Evolutionary conservation across 2,113 vertebrate genomes (phyloP), one percentile per base, ranked within the genome.

Genomic region (Gavia stellata): DNA sequence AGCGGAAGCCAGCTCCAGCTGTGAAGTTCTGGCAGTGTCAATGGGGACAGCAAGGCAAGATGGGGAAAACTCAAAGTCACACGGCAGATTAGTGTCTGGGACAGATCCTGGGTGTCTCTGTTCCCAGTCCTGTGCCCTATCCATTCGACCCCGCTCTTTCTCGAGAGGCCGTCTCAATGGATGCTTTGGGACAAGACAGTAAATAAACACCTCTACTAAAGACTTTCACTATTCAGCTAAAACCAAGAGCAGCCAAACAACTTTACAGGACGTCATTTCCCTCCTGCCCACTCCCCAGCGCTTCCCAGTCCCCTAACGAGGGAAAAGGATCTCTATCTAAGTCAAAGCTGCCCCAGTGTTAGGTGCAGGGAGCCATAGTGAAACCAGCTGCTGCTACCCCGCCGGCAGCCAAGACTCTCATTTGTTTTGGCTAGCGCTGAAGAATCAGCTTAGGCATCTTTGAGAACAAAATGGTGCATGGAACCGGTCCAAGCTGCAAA

Each of bases 401-500:
- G 92, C 89, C 56, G 87, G 88, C 97, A 97, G 97, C 97, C 98
- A 98, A 97, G 92, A 92, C 96, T 97, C 97, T 95, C 97, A 94
- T 98, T 98, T 98, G 97, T 98, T 98, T 98, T 98, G 98, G 98
- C 98, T 98, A 97, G 98, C 97, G 9, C 97, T 95, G 94, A 96
- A 79, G 97, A 98, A 97, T 97, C 97, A 97, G 97, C 97, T 98
- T 97, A 96, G 96, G 97, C 98, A 97, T 98, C 96, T 97, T 93
- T 96, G 97, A 97, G 97, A 98, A 98, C 98, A 98, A 98, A 98
- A 98, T 98, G 98, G 97, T 98, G 97, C 93, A 1, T 20, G 97
- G 98, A 98, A 97, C 61, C 1, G 7, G 95, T 97, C 98, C 98
- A 98, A 98, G 92, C 96, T 88, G 95, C 83, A 93, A 96, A 96